These are phyloP conservation scores for Lycodopsis pacificus DNA, from an alignment of 2,797 vertebrate genomes.

Conservation along the genomic window DNA sequence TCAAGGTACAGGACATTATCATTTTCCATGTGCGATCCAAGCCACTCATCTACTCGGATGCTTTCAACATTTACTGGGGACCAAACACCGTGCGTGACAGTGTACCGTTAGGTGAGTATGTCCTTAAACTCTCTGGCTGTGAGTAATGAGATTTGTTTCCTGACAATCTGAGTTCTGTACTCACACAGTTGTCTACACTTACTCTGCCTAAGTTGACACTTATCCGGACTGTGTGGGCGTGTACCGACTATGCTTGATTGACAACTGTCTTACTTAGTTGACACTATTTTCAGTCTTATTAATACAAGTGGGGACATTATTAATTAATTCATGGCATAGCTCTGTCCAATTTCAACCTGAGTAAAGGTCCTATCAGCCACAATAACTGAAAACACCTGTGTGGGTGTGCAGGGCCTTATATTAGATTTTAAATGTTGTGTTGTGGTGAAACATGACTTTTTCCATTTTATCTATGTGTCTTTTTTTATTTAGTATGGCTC, in stretches of 20 bases:
- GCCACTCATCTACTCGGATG: slow-evolving; percentile 76
- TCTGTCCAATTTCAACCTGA: not conserved
- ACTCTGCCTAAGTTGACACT: not conserved
- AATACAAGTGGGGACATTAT: not conserved
- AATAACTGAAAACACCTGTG: not conserved
- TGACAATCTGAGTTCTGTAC: not conserved
- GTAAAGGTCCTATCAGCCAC: not conserved
- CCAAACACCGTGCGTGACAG: slow-evolving; percentile 62
- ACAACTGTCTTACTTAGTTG: slow-evolving; percentile 3
- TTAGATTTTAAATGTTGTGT: not conserved
- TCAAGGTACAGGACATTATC: slow-evolving; percentile 89
- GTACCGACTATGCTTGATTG: not conserved
- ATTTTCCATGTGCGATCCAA: slow-evolving; percentile 86
- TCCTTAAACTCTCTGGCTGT: not conserved
- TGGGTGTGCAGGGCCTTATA: not conserved
- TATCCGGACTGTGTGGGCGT: not conserved
- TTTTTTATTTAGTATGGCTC: not conserved
- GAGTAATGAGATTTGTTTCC: not conserved
- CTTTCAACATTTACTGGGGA: slow-evolving; percentile 88
- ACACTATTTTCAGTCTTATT: not conserved
- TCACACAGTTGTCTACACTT: slow-evolving; percentile 5
- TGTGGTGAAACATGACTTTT: not conserved
- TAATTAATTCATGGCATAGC: not conserved
- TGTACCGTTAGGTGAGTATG: slow-evolving; percentile 67
- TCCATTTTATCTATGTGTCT: not conserved